Evolutionary conservation across 2,888 invertebrate species (phyloP).

Genomic region (Aspidiotus rigidus): DNA sequence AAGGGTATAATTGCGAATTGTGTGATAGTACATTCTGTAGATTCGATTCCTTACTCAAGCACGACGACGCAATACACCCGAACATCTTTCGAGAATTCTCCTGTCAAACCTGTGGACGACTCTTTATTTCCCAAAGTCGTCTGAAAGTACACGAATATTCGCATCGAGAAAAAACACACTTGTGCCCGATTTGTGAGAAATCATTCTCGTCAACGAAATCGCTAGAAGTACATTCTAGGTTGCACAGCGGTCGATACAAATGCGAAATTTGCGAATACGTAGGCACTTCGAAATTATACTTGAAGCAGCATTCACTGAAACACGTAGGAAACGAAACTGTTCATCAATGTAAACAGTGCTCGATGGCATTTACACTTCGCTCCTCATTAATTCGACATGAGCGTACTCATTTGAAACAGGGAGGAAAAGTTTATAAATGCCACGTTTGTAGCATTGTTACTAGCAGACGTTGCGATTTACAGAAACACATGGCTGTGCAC

Average conservation of each 20-base stretch:
- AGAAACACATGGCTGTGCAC: constrained; percentile 7
- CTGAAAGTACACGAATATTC: constrained; percentile 6
- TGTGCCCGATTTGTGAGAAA: constrained; percentile 14
- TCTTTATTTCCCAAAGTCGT: constrained; percentile 15
- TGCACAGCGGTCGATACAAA: constrained; percentile 21
- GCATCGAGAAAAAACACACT: constrained; percentile 16
- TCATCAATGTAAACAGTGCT: constrained; percentile 4
- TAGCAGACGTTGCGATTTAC: constrained; percentile 10
- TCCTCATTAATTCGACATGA: constrained; percentile 21
- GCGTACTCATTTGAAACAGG: constrained; percentile 5
- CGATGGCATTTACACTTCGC: constrained; percentile 8
- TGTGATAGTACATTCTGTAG: constrained; percentile 8
- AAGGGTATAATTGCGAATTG: constrained; percentile 11
- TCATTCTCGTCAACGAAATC: constrained; percentile 18
- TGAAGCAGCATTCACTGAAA: constrained; percentile 14
- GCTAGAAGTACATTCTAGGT: constrained; percentile 13
- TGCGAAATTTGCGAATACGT: constrained; percentile 17
- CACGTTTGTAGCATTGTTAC: constrained; percentile 1
- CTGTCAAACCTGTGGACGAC: constrained; percentile 16
- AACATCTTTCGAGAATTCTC: constrained; percentile 3
- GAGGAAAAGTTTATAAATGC: constrained; percentile 24
- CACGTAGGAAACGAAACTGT: background rate
- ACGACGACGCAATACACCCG: constrained; percentile 14
- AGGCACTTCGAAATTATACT: constrained; percentile 14
- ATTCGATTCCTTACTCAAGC: constrained; percentile 12